Conservation (phyloP, 2,113 vertebrate species). For the Pelecanoides urinatrix region DNA sequence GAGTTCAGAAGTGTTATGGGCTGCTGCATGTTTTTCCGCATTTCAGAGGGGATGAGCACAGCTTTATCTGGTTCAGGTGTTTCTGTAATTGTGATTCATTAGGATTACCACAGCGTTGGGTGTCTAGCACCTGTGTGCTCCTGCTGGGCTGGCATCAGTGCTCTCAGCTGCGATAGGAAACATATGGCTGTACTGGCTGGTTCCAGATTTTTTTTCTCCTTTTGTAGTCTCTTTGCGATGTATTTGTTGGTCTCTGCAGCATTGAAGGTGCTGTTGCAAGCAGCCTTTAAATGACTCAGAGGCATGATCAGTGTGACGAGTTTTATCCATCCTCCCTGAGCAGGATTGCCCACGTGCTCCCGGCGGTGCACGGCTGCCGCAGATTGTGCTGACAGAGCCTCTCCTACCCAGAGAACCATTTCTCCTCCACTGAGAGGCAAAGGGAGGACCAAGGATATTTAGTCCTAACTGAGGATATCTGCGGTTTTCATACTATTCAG, state of each 20-base stretch:
- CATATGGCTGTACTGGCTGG: background rate
- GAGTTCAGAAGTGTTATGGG: background rate
- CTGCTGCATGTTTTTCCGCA: background rate
- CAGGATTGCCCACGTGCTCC: background rate
- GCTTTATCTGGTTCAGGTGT: background rate
- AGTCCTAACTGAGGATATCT: background rate
- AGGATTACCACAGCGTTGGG: background rate
- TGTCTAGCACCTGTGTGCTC: background rate
- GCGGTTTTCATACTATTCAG: background rate
- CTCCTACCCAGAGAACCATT: background rate
- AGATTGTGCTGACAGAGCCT: background rate
- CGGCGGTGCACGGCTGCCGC: accelerated
- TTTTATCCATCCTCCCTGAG: background rate
- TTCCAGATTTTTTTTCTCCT: background rate
- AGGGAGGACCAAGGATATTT: background rate
- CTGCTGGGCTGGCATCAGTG: background rate
- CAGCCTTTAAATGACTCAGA: background rate
- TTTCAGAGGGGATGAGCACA: background rate
- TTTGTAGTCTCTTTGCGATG: background rate
- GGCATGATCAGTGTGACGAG: background rate
- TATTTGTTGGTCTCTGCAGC: background rate
- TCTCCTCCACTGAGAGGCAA: background rate
- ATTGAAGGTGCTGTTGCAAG: background rate
- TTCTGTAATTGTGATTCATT: background rate
- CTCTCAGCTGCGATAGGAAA: background rate